Evolutionary conservation across 2,888 invertebrate species (phyloP), one percentile per base, ranked within the genome.

Genomic region (Aleiodes leptofemur): DNA sequence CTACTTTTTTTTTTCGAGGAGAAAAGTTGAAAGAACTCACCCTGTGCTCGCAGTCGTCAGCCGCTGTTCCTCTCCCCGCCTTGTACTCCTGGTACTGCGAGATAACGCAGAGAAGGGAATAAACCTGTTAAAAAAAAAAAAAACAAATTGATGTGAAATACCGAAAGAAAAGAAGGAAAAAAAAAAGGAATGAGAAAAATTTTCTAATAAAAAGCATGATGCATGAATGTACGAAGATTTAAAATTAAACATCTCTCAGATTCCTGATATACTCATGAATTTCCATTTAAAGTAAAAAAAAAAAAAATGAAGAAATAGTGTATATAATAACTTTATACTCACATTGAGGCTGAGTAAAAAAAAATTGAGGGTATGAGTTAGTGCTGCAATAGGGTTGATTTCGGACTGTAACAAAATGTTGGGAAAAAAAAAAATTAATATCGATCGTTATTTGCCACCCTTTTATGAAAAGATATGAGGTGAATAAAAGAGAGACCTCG

Each of bases 11-110:
- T 43, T 43, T 13, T 7, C 11, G 34, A 23, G 16, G 6, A 55
- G 7, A 48, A 6, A 9, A n/a, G 34, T 11, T 57, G 8, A 4
- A 53, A 14, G 51, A 76, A 78, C 90, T 90, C 88, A 92, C 92
- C 90, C 91, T 88, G 82, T 90, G 88, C 87, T 92, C 92, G 86
- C 92, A 91, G 83, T 94, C 94, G 82, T 94, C 93, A 69, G 92
- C 91, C 3, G 94, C 94, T 64, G 94, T 94, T 23, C 95, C 96
- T 69, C 95, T 91, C 5, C 95, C 95, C 7, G 92, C 93, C 76
- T 92, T 90, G 85, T 95, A 94, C 85, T 96, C 96, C 90, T 96
- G 96, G 86, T 95, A 96, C 89, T 96, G 96, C 4, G 96, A 96
- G 85, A 96, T 92, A 74, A 96, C 96, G 90, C 96, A 96, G 75